Conservation (phyloP, 2,113 vertebrate species). For the Salvelinus fontinalis region DNA sequence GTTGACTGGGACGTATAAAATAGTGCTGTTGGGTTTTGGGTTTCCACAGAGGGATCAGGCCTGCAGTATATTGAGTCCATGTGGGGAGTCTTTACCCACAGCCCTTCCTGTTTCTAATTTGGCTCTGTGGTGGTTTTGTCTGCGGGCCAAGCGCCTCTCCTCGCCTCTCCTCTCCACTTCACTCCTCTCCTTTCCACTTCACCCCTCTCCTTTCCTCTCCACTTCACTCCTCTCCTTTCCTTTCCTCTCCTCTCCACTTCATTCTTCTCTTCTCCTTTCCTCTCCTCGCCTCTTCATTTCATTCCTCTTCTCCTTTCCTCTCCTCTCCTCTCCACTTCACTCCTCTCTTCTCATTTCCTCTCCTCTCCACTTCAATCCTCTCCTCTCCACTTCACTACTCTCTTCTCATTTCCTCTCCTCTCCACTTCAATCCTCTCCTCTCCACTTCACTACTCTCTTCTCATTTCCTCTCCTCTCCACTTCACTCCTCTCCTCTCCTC, state of each 20-base stretch:
- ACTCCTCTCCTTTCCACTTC: no score
- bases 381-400: no score
- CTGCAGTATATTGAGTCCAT: slow-evolving; percentile 81
- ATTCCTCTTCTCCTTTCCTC: slow-evolving; percentile 31
- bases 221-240: slow-evolving; percentile 48
- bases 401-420: no score
- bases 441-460: slow-evolving; percentile 46
- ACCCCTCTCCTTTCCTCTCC: no score
- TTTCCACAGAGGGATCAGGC: slow-evolving; percentile 75
- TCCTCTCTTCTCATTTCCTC: no score
- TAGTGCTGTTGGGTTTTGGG: slow-evolving; percentile 78
- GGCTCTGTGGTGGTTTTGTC: slow-evolving; percentile 80
- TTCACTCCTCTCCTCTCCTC: no score
- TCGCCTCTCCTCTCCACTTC: background rate
- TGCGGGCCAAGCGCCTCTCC: slow-evolving; percentile 74
- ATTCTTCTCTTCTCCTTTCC: no score
- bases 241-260: slow-evolving; percentile 24
- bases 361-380: no score
- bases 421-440: no score
- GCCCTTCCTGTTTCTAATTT: slow-evolving; percentile 84
- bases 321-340: no score
- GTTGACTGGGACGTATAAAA: slow-evolving; percentile 76
- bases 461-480: no score
- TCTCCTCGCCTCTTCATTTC: slow-evolving; percentile 30
- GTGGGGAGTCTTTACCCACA: slow-evolving; percentile 79